Conservation (phyloP, 2,113 vertebrate species). For the Bungarus multicinctus region DNA sequence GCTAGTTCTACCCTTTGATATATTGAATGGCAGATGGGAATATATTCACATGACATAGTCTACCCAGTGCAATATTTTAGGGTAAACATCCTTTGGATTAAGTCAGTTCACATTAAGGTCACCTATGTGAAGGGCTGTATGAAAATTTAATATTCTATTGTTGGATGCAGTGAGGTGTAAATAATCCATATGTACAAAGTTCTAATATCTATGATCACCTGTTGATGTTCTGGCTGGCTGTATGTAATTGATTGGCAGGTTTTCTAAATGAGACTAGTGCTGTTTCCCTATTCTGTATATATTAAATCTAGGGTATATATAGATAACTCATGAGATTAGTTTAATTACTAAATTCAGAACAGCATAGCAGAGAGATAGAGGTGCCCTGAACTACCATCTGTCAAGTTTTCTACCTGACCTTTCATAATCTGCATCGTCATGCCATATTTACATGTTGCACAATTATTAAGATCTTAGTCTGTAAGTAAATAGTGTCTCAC, state of each 20-base stretch:
- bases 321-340: background rate
- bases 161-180: background rate
- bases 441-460: background rate
- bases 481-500: background rate
- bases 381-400: background rate
- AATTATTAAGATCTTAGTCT: background rate
- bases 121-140: background rate
- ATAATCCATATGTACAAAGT: background rate
- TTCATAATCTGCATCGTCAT: background rate
- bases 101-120: background rate
- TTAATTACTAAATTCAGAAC: background rate
- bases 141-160: background rate
- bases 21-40: background rate
- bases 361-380: background rate
- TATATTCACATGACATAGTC: background rate
- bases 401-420: background rate
- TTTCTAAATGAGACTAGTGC: background rate
- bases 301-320: background rate
- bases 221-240: background rate
- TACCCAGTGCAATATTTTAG: background rate
- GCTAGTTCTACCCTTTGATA: background rate
- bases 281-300: background rate
- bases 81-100: background rate
- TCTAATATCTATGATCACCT: background rate
- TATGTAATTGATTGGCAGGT: background rate